Base-by-base conservation (phyloP, 2,888 invertebrate genomes). In the Calameuta filiformis region DNA sequence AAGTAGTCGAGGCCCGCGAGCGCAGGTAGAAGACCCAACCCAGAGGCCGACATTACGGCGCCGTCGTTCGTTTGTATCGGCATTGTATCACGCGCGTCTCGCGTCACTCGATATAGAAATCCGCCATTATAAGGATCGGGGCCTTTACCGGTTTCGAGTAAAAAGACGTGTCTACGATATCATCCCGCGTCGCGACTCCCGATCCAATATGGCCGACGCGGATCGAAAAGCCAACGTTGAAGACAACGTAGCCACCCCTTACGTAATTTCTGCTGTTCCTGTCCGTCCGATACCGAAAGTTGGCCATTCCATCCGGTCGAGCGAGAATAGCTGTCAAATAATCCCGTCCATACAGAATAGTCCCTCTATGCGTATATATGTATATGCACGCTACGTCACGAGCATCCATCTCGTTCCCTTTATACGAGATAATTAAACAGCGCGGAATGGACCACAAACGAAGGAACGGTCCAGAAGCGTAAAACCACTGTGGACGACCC, bases 61-160 rank as follows among this genome's bases (percentile, higher is more conserved):
- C 85, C 86, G 87, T 85, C 86, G 81, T 83, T 75, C 81, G 79
- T 86, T 87, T 87, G 86, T 87, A 83, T 87, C 83, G 87, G 12
- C 88, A 89, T 88, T 88, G 88, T 87, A 87, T 87, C 89, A 88
- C 88, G 88, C 85, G 83, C 85, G 82, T 80, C 79, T 73, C 69
- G 73, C 69, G 75, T 33, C 71, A 31, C 71, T 71, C 31, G 71
- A 71, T 12, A 71, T 71, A 71, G 31, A 33, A 31, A 71, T 31
- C 2, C 71, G 23, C 9, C 56, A 56, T 56, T 56, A 56, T 23
- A 56, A 37, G 37, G 40, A 6, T 56, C 23, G 56, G 23, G 23
- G 23, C 1, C 56, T 23, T 56, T 56, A 56, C 15, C 15, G 6
- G 15, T 56, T 56, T 56, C 23, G 23, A 23, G 9, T 15, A 56